These are phyloP conservation scores for Mesochorus sp. DNA, from an alignment of 2,888 invertebrate genomes.

Conservation along the genomic window DNA sequence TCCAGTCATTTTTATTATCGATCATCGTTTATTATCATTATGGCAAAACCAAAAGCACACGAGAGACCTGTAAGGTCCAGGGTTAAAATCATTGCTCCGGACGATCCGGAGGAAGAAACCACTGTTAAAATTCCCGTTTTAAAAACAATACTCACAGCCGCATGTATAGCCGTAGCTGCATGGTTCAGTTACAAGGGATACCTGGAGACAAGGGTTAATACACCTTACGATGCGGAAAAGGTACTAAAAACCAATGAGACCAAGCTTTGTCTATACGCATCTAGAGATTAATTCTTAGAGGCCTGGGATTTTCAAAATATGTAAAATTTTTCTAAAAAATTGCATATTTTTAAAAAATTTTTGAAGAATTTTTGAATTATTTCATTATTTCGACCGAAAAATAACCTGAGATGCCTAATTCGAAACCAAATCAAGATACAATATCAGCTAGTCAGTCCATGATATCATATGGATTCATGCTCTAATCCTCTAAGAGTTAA, in stretches of 20 bases:
- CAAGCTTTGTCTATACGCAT: background rate
- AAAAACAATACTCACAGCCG: slow-evolving; percentile 72
- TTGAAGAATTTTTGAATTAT: too few species aligned
- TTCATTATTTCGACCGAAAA: too few species aligned
- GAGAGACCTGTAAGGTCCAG: slow-evolving; percentile 68
- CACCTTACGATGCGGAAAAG: slow-evolving; percentile 91
- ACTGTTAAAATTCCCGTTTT: slow-evolving; percentile 67
- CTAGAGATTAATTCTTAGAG: background rate
- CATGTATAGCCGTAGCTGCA: slow-evolving; percentile 87
- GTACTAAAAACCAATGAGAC: slow-evolving; percentile 80
- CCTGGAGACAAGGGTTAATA: slow-evolving; percentile 93
- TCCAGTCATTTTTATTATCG: background rate
- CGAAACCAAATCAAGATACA: too few species aligned
- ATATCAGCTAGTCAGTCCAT: too few species aligned
- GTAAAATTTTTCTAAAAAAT: background rate
- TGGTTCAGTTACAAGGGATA: slow-evolving; percentile 92
- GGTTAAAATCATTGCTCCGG: slow-evolving; percentile 61
- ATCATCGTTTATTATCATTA: slow-evolving; percentile 46
- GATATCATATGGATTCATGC: too few species aligned
- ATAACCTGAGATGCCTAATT: too few species aligned
- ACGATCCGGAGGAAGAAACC: slow-evolving; percentile 58
- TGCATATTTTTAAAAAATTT: slow-evolving; percentile 36
- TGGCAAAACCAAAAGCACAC: slow-evolving; percentile 70
- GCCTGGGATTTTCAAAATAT: background rate
- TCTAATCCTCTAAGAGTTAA: too few species aligned